Base-by-base conservation (phyloP, 2,113 vertebrate genomes). In the Lophochroa leadbeateri region DNA sequence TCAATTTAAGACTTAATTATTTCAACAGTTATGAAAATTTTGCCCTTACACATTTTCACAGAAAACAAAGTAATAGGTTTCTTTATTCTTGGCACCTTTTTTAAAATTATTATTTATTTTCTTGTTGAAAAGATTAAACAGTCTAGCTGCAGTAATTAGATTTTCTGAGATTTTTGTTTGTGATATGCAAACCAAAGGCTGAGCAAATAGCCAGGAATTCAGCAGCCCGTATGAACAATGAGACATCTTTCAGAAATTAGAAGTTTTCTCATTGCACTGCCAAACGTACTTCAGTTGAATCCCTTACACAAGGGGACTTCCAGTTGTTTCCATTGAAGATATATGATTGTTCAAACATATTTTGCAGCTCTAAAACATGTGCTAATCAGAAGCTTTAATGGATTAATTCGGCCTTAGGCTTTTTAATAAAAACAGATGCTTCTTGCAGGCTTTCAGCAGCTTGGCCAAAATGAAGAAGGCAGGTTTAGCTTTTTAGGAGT, bases 1-100 rank as follows among this genome's bases (percentile, higher is more conserved):
- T 85, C 69, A 64, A 75, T 90, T 89, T 82, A 85, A 96, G 57
- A 82, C 37, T n/a, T 95, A 76, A 79, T 92, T 93, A 97, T 82
- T 95, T 90, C 46, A 83, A 65, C 47, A 61, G 6, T 46, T 86
- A 77, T 2, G 43, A 90, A 77, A 93, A 90, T 78, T 58, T 80
- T 93, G 68, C 85, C 82, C 31, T 87, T 88, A 60, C n/a, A 17
- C 13, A 29, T 71, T 94, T 93, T 77, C 79, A 78, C 43, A 6
- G 83, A 92, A 92, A 95, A 13, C 79, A 76, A 91, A 89, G 88
- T 33, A 91, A n/a, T 50, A 63, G 10, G 15, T 49, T 88, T 28
- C 61, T 93, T 92, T 95, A 47, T 86, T 95, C 71, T 88, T 82
- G 46, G 68, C 82, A 82, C 15, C 6, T 2, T 33, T 33, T 75